phyloP scores from a whole-genome alignment of 2,113 vertebrate species.

The Sminthopsis crassicaudata region DNA sequence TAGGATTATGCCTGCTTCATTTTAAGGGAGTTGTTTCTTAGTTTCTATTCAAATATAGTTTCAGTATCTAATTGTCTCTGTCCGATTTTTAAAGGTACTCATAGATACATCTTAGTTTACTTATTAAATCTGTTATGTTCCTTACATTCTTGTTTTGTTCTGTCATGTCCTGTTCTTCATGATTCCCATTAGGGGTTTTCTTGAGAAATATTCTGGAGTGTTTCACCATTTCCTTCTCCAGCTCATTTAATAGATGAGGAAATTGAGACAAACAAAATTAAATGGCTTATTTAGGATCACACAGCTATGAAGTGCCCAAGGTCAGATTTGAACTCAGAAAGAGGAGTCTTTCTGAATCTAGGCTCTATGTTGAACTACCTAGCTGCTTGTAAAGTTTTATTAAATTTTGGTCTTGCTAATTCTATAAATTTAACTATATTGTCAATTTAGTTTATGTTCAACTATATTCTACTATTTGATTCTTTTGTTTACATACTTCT shows the following conservation, averaged over 20 bases:
- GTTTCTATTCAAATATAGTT: neutral
- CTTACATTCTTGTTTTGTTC: neutral
- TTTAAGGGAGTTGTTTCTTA: neutral
- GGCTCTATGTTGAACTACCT: neutral
- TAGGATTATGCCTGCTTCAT: neutral
- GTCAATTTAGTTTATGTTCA: neutral
- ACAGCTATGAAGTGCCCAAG: no score
- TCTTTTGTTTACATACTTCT: neutral
- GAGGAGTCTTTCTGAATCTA: no score
- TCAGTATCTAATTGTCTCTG: neutral
- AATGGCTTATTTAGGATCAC: no score
- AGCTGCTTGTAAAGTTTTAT: neutral
- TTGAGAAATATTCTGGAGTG: no score
- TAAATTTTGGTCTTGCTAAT: neutral
- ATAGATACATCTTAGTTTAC: neutral
- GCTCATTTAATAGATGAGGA: no score
- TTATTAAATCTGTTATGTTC: neutral
- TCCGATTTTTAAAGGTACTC: neutral
- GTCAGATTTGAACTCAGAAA: no score
- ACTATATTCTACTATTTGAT: neutral
- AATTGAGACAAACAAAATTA: no score
- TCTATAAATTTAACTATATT: neutral
- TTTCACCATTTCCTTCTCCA: no score
- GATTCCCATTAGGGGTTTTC: no score
- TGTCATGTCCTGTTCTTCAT: no score